Evolutionary conservation across 2,113 vertebrate genomes (phyloP), one percentile per base, ranked within the genome.

Genomic region (Zosterops hypoxanthus): DNA sequence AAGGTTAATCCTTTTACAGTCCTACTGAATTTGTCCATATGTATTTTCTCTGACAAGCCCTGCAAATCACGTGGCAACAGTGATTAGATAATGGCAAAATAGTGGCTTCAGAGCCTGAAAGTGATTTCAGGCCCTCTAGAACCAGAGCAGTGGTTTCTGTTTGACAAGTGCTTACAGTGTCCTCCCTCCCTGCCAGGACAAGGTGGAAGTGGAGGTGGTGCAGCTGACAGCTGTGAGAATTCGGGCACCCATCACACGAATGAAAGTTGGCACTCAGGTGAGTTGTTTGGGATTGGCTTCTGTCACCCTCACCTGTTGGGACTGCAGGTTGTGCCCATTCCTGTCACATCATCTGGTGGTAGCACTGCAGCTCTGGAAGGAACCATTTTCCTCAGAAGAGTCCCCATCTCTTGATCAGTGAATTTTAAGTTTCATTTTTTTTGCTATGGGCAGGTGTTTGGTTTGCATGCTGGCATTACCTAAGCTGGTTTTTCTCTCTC

Each of bases 171-270:
- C 24, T 93, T 50, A 70, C 12, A 44, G 17, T 56, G 23, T 59
- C 16, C 72, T 57, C 49, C 28, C 82, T 71, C 33, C 26, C 34
- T 53, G 64, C 82, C 91, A 99, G 99, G 99, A 99, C 93, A 96
- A 97, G 47, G 99, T 99, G 76, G 98, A 99, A 81, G 98, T 99
- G 29, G 99, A 99, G 89, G 99, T 99, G 34, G 97, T 99, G 19
- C 98, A 97, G 89, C 98, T 99, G 73, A 98, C 93, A 52, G 99
- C 97, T 3, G 98, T 99, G 88, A 98, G 99, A 78, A 99, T 99
- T 94, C 97, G 95, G 31, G 98, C 98, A 13, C 99, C 99, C 11
- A 98, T 99, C 81, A 99, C 99, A 7, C 98, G 98, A 46, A 98
- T 99, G 98, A 98, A 99, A 96, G 98, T 98, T 0, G 99, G 98